Evolutionary conservation across 2,797 vertebrate species (phyloP).

Genomic region (Melopsittacus undulatus): DNA sequence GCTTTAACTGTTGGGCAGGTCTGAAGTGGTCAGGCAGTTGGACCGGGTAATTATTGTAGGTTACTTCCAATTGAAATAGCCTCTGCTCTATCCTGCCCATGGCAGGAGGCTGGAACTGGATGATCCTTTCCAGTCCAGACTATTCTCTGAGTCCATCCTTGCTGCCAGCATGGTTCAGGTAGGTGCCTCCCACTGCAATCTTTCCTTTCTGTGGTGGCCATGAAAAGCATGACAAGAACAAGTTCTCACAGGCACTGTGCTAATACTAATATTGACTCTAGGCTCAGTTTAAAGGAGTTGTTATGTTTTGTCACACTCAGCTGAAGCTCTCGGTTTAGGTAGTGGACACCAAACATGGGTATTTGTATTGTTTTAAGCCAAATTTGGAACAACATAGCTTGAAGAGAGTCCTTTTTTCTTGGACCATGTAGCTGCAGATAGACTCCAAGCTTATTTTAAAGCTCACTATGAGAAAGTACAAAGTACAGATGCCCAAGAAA

Average conservation of each 20-base stretch:
- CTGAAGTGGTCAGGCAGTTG: neutral
- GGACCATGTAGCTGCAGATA: neutral
- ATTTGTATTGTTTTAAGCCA: neutral
- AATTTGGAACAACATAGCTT: neutral
- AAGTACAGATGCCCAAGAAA: neutral
- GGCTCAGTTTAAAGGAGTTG: conserved; percentile 9
- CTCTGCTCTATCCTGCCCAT: neutral
- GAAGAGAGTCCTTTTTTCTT: neutral
- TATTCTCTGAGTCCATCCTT: neutral
- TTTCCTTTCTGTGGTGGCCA: neutral
- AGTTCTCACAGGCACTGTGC: neutral
- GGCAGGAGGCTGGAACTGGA: neutral
- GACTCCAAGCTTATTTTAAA: conserved; percentile 2
- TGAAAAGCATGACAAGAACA: neutral
- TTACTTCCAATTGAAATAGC: neutral
- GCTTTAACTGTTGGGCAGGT: neutral
- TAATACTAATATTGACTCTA: conserved; percentile 39
- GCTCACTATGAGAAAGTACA: neutral
- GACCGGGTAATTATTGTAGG: neutral
- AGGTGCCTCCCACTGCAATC: neutral
- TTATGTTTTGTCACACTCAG: neutral
- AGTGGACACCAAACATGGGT: neutral
- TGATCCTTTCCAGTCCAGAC: neutral
- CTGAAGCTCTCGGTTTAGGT: neutral
- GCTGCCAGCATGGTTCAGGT: neutral